Evolutionary conservation across 2,797 vertebrate species (phyloP).

Genomic region (Cynopterus sphinx): DNA sequence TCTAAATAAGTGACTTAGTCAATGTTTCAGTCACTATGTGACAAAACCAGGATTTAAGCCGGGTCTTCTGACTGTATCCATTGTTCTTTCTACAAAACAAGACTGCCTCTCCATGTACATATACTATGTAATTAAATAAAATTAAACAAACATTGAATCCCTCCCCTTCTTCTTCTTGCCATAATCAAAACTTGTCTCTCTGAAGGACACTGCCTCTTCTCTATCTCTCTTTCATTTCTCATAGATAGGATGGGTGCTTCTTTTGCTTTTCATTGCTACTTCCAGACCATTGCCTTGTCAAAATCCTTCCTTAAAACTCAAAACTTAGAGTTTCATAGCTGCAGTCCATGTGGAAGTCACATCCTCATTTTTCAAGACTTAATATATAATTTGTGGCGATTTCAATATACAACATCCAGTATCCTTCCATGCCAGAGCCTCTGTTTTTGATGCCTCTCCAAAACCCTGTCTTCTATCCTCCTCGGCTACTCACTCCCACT

Average conservation of each 20-base stretch:
- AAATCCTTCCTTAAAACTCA: neutral
- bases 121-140: constrained; percentile 3
- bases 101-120: neutral
- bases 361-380: neutral
- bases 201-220: neutral
- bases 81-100: neutral
- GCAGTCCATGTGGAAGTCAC: neutral
- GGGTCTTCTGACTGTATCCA: neutral
- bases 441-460: neutral
- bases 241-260: neutral
- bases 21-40: neutral
- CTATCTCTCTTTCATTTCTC: neutral
- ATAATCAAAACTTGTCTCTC: neutral
- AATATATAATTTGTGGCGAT: neutral
- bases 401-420: neutral
- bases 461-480: neutral
- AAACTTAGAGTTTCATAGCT: neutral
- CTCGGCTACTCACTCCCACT: neutral
- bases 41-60: neutral
- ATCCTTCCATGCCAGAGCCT: neutral
- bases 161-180: neutral
- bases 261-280: neutral
- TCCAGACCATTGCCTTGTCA: neutral
- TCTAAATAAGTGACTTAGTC: neutral
- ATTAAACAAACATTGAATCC: neutral